phyloP scores from a whole-genome alignment of 2,797 vertebrate species.

The Arctocebus calabarensis region DNA sequence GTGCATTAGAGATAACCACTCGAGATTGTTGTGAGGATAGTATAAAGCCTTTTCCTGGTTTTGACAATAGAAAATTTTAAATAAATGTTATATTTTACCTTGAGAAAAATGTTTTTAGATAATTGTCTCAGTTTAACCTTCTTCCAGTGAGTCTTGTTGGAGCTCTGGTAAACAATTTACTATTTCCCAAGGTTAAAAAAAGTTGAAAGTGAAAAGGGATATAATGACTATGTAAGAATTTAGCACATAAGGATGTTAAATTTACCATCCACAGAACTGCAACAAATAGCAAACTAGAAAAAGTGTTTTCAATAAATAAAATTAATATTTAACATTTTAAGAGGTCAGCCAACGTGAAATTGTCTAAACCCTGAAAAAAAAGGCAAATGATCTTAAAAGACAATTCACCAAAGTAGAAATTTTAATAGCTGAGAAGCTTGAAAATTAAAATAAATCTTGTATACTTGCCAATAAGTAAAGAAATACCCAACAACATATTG shows the following conservation, averaged over 20 bases:
- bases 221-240: not conserved
- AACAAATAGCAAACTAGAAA: slow-evolving; percentile 20
- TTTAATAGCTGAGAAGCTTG: not conserved
- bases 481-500: not conserved
- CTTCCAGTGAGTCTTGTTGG: not conserved
- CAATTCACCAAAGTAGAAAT: slow-evolving; percentile 21
- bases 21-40: not conserved
- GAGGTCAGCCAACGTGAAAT: not conserved
- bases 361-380: not conserved
- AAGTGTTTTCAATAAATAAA: not conserved
- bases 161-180: not conserved
- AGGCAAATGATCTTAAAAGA: not conserved
- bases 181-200: slow-evolving; percentile 1
- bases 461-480: not conserved
- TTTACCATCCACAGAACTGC: not conserved
- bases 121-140: not conserved
- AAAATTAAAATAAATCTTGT: slow-evolving; percentile 48
- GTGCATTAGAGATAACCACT: not conserved
- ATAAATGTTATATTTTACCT: not conserved
- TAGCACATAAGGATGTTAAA: not conserved
- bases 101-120: not conserved
- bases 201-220: not conserved
- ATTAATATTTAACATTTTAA: slow-evolving; percentile 12
- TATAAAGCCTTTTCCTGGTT: not conserved
- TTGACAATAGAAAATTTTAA: not conserved